A percentile compares a stretch with the other conserved stretches of the same genome.
Conservation (phyloP, 92 coral and sea anemone species). For the Siderastrea radians region DNA sequence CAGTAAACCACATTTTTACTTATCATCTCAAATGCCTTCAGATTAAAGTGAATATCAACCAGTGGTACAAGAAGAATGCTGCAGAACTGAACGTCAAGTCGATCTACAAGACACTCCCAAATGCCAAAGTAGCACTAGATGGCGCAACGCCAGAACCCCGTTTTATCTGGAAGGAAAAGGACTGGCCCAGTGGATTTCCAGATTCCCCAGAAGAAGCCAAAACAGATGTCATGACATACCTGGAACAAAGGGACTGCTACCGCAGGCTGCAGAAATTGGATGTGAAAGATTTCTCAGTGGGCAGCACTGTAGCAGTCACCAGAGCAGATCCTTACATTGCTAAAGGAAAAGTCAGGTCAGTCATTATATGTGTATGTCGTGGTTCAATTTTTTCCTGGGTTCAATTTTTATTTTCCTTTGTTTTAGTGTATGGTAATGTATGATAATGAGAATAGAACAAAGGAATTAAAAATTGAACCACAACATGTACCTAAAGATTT, state of each 20-base stretch:
- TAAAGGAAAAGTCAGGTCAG: conserved; percentile 92
- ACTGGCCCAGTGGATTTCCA: conserved; percentile 85
- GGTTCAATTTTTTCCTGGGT: too few relatives aligned
- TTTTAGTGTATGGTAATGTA: too few relatives aligned
- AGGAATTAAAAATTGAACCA: too few relatives aligned
- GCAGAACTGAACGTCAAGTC: conserved; percentile 85
- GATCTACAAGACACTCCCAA: conserved; percentile 92
- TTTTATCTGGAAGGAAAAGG: conserved; percentile 94
- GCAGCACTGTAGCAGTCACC: conserved; percentile 96
- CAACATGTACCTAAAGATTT: too few relatives aligned
- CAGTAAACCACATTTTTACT: too few relatives aligned
- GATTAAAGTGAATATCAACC: conserved; percentile 41
- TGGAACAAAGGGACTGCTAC: conserved; percentile 96
- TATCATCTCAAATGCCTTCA: background rate
- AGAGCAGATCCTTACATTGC: conserved; percentile 91
- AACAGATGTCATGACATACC: conserved; percentile 89
- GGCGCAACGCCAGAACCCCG: conserved; percentile 86
- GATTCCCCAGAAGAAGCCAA: conserved; percentile 89
- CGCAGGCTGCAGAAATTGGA: conserved; percentile 79
- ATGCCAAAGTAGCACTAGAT: conserved; percentile 83
- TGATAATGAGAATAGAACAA: too few relatives aligned
- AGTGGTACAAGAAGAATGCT: conserved; percentile 76
- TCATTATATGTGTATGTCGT: background rate
- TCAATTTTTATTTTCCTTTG: too few relatives aligned
- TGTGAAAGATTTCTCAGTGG: conserved; percentile 93